A percentile compares a stretch with the other conserved stretches of the same genome.
phyloP scores from a whole-genome alignment of 1,140 invertebrate genomes.

The Lysiphlebus fabarum region DNA sequence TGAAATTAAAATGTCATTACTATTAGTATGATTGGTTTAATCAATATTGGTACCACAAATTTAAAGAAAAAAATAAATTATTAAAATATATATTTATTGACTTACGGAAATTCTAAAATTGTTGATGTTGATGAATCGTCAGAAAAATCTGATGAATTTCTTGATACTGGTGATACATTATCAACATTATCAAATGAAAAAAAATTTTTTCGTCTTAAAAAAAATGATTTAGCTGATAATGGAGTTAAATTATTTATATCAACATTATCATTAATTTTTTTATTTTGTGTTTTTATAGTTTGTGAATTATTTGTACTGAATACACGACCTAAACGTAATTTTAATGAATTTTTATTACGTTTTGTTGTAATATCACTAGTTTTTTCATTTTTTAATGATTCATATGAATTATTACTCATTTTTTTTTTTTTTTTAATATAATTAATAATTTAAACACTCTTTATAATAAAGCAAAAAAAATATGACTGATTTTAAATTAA shows the following conservation, averaged over 20 bases:
- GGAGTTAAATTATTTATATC: too few species aligned
- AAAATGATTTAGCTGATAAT: too few species aligned
- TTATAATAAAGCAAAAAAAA: neutral
- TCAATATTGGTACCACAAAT: too few species aligned
- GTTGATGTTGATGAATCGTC: conserved; percentile 11
- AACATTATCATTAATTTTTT: too few species aligned
- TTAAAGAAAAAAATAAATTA: too few species aligned
- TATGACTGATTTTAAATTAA: neutral
- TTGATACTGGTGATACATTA: conserved; percentile 7
- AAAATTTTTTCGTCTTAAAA: too few species aligned
- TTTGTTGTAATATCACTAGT: conserved; percentile 1
- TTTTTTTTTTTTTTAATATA: neutral
- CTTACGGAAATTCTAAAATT: neutral
- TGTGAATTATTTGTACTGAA: conserved; percentile 25
- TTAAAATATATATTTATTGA: neutral
- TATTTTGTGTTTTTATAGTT: conserved; percentile 27
- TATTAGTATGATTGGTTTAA: too few species aligned
- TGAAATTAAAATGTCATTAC: too few species aligned
- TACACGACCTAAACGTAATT: conserved; percentile 29
- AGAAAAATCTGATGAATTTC: conserved; percentile 4
- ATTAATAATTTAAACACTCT: neutral
- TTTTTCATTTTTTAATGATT: conserved; percentile 17
- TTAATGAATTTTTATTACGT: conserved; percentile 27
- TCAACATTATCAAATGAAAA: conserved; percentile 1
- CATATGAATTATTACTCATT: conserved; percentile 25